A percentile compares a stretch with the other conserved stretches of the same genome.
phyloP scores from a whole-genome alignment of 2,888 invertebrate genomes.

The Cosmia pyralina region DNA sequence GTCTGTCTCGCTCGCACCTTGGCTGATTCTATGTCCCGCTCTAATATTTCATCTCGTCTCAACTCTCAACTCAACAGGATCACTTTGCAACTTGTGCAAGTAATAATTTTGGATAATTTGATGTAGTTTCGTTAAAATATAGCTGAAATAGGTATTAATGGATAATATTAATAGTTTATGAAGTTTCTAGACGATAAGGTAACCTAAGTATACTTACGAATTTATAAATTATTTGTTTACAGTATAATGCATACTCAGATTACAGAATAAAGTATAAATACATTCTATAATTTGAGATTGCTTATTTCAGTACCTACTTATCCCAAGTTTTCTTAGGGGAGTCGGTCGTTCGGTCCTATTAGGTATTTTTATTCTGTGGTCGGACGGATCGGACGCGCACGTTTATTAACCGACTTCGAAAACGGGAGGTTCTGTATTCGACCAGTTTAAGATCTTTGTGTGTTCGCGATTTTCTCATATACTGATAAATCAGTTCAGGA shows the following conservation, averaged over 20 bases:
- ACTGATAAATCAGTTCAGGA: background rate
- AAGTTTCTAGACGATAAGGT: too few relatives aligned
- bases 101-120: slow-evolving; percentile 50
- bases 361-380: too few relatives aligned
- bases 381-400: background rate
- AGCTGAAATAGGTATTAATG: background rate
- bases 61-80: slow-evolving; percentile 49
- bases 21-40: slow-evolving; percentile 65
- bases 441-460: background rate
- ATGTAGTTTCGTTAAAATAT: slow-evolving; percentile 37
- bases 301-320: too few relatives aligned
- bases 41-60: slow-evolving; percentile 80
- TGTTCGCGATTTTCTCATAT: background rate
- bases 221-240: too few relatives aligned
- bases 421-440: background rate
- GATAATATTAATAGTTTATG: background rate
- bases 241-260: too few relatives aligned
- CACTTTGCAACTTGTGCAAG: slow-evolving; percentile 43
- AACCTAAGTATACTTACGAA: too few relatives aligned
- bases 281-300: too few relatives aligned
- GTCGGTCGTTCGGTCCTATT: too few relatives aligned
- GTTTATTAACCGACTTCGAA: background rate
- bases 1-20: slow-evolving; percentile 70
- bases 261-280: too few relatives aligned
- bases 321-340: too few relatives aligned